phyloP scores from a whole-genome alignment of 2,888 invertebrate species.

The Drosophila yooni region DNA sequence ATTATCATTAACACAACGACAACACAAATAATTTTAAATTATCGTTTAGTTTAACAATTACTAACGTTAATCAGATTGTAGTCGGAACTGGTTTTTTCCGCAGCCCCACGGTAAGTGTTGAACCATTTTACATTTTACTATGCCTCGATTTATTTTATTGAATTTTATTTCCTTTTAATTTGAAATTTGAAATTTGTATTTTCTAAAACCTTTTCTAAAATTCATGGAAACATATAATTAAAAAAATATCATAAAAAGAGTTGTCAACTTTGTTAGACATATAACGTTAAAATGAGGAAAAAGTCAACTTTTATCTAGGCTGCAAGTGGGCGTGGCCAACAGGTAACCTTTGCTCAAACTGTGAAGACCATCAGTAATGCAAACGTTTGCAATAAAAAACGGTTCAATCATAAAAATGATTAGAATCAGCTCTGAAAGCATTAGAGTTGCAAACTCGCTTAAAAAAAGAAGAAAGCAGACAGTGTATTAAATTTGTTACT shows the following conservation, averaged over 20 bases:
- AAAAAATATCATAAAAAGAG: not conserved
- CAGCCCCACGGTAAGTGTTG: not conserved
- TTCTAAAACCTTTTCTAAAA: not conserved
- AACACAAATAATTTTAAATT: not conserved
- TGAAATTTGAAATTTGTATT: not conserved
- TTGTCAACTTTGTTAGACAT: not conserved
- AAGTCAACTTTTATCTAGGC: not conserved
- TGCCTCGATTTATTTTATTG: not conserved
- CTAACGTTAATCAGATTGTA: not conserved
- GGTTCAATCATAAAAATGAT: slow-evolving; percentile 1
- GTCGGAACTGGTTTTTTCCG: not conserved
- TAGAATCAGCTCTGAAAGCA: not conserved
- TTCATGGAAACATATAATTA: not conserved
- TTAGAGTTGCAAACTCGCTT: not conserved
- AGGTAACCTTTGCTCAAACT: not conserved
- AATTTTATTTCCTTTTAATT: not conserved
- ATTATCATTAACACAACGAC: not conserved
- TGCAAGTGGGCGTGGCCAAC: not conserved
- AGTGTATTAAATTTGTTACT: slow-evolving; percentile 54
- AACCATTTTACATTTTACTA: not conserved
- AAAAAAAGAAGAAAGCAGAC: slow-evolving; percentile 4
- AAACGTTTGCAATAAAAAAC: not conserved
- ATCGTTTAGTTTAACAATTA: not conserved
- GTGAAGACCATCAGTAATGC: not conserved
- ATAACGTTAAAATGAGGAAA: not conserved